These are phyloP conservation scores for Brassicogethes aeneus DNA, from an alignment of 2,888 invertebrate genomes.

Conservation along the genomic window DNA sequence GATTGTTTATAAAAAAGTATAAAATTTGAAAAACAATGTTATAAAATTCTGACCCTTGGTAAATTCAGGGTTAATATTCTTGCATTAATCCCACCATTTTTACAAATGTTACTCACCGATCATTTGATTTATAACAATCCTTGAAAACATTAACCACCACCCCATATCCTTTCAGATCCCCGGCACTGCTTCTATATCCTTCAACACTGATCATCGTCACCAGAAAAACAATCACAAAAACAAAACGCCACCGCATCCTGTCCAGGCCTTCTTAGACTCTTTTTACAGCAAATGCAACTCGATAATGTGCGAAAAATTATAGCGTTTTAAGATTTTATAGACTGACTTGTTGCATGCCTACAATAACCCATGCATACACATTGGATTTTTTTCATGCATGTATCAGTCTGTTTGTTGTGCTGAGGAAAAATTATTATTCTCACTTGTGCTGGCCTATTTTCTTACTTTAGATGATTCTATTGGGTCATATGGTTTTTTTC, in stretches of 20 bases:
- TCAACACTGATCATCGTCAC: conserved; percentile 8
- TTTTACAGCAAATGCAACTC: not conserved
- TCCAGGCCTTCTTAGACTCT: no score
- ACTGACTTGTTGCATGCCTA: conserved; percentile 16
- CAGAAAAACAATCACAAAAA: conserved; percentile 10
- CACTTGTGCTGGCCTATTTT: conserved; percentile 13
- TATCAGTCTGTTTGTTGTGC: not conserved
- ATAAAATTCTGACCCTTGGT: no score
- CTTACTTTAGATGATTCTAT: conserved; percentile 11
- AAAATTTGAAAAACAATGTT: no score
- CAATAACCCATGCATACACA: conserved; percentile 6
- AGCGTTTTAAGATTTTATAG: conserved; percentile 14
- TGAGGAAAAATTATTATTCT: conserved; percentile 10
- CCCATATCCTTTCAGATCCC: conserved; percentile 11
- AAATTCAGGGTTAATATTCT: no score
- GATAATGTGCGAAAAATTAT: conserved; percentile 6
- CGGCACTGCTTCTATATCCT: conserved; percentile 5
- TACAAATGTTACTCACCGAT: no score
- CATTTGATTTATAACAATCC: conserved; percentile 22
- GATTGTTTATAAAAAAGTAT: no score
- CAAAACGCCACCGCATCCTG: conserved; percentile 12
- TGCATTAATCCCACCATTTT: no score
- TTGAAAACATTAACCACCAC: conserved; percentile 21
- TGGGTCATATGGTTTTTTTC: not conserved
- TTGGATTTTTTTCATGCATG: conserved; percentile 11